Evolutionary conservation across 2,888 invertebrate genomes (phyloP), one percentile per base, ranked within the genome.

Genomic region (Lysandra coridon): DNA sequence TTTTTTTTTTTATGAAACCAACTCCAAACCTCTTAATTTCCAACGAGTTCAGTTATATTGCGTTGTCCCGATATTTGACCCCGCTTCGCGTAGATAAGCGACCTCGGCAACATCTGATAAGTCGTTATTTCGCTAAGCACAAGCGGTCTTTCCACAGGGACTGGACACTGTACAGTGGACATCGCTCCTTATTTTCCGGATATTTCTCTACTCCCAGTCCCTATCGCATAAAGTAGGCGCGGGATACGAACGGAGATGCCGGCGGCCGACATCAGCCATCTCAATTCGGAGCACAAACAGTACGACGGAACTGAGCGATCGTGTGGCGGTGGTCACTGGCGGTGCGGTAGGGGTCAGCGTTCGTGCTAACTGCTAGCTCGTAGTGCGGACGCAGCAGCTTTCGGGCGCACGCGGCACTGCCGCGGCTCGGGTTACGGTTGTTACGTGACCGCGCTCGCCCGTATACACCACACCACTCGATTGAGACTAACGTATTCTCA

Each of bases 61-160:
- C 40, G 40, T n/a, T 23, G 7, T 74, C 23, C 74, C n/a, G 6
- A 74, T 44, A 40, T 74, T 40, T 74, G 44, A 74, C 74, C 74
- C 74, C 74, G 40, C 40, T 44, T 33, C 40, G 40, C 49, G 49
- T 10, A 73, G 40, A 74, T 44, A n/a, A 74, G 57, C 57, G 40
- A 23, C 74, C n/a, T 7, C 12, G 74, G 7, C 64, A 40, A 40
- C 44, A 44, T 40, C 40, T 44, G 40, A 74, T 44, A 44, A 74
- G 44, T 40, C 14, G 10, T n/a, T 74, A 23, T 23, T 23, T 23
- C 23, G 23, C 23, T 23, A 7, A 74, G 44, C 44, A 44, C 17
- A n/a, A 17, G 44, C 4, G 30, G 30, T 64, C 44, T 74, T 17
- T n/a, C 7, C 30, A 30, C 12, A 3, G 10, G 7, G 2, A 7